Conservation (phyloP, 2,113 vertebrate genomes). For the Porphyrio hochstetteri region DNA sequence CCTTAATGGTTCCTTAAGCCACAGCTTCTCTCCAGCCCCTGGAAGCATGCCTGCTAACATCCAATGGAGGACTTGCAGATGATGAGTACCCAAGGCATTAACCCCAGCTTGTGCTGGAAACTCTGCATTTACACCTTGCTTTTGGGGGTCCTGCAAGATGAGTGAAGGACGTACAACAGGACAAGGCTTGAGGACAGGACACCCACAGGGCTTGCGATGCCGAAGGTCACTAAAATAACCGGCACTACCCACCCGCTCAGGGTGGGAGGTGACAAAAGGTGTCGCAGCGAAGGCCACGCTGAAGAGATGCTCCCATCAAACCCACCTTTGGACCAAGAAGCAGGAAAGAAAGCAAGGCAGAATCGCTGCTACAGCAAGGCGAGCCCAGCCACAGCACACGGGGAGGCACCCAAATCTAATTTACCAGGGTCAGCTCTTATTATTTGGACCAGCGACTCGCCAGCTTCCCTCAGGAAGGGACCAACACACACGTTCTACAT, state of each 20-base stretch:
- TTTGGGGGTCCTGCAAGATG: background rate
- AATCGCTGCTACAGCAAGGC: background rate
- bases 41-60: background rate
- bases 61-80: background rate
- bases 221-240: background rate
- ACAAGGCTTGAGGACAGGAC: background rate
- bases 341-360: rapidly evolving
- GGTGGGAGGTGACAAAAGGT: background rate
- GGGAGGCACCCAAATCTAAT: background rate
- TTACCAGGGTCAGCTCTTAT: background rate
- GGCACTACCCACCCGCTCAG: too few species aligned
- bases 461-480: background rate
- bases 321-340: background rate
- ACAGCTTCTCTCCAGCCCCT: background rate
- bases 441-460: background rate
- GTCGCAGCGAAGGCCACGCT: background rate
- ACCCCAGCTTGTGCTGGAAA: background rate
- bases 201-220: background rate
- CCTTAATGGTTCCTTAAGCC: too few species aligned
- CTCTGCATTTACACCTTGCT: rapidly evolving
- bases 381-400: rapidly evolving
- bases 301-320: background rate
- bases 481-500: rapidly evolving
- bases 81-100: background rate
- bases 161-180: too few species aligned